Conservation (phyloP, 1,140 invertebrate species). For the Zaprionus nigranus region DNA sequence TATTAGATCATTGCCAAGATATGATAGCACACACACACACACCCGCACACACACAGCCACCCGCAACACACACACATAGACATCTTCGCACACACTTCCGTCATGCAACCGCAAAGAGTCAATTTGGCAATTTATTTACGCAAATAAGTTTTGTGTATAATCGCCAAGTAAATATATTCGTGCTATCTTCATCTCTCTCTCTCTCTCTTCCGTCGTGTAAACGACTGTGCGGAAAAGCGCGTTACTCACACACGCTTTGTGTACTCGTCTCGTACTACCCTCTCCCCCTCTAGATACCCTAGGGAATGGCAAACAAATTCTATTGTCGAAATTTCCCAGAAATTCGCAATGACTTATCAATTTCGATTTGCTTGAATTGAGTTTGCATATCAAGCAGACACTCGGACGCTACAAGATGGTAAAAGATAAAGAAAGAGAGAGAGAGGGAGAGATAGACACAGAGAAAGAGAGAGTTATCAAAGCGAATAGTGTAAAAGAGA, state of each 20-base stretch:
- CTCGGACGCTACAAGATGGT: slow-evolving; percentile 15
- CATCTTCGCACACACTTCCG: neutral
- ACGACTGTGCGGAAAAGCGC: slow-evolving; percentile 20
- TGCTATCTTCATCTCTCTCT: slow-evolving; percentile 5
- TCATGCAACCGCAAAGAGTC: slow-evolving; percentile 12
- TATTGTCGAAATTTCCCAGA: slow-evolving; percentile 19
- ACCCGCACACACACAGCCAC: too few relatives aligned
- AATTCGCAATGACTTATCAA: slow-evolving; percentile 15
- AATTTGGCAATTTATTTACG: slow-evolving; percentile 26
- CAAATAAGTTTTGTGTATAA: slow-evolving; percentile 20
- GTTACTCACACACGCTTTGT: slow-evolving; percentile 9
- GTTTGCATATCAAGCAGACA: slow-evolving; percentile 17
- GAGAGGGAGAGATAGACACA: neutral
- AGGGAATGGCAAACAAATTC: slow-evolving; percentile 5
- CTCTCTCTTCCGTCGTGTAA: neutral
- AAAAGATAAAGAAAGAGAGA: neutral
- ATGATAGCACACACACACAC: slow-evolving; percentile 19
- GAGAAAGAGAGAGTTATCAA: neutral
- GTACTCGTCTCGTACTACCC: neutral
- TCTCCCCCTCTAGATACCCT: neutral
- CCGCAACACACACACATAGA: neutral
- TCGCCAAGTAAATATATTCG: slow-evolving; percentile 23
- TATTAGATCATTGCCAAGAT: slow-evolving; percentile 38
- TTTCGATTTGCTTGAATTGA: slow-evolving; percentile 3
- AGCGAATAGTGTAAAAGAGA: neutral